Evolutionary conservation across 2,113 vertebrate species (phyloP).

Genomic region (Sinocyclocheilus anshuiensis): DNA sequence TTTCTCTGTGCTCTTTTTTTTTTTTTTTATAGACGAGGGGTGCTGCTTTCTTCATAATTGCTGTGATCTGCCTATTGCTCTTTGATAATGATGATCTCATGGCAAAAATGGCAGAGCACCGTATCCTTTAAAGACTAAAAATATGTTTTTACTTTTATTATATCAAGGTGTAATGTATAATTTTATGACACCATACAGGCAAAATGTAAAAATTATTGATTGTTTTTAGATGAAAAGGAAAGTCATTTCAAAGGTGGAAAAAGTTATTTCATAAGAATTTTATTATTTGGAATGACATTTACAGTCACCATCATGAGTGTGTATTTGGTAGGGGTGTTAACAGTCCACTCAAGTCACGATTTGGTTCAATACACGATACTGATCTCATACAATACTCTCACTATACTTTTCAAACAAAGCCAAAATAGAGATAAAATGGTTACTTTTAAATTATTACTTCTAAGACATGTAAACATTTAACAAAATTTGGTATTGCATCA

Average conservation of each 20-base stretch:
- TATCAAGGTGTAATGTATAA: not conserved
- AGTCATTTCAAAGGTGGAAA: not conserved
- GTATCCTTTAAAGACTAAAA: conserved; percentile 85
- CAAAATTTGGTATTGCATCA: not conserved
- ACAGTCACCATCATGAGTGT: not conserved
- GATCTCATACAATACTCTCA: not conserved
- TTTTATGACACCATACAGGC: not conserved
- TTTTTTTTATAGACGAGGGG: conserved; percentile 84
- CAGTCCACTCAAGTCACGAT: not conserved
- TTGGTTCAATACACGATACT: not conserved
- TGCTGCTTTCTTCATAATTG: conserved; percentile 94
- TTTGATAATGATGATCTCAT: conserved; percentile 99
- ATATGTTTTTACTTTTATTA: not conserved
- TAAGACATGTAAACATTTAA: not conserved
- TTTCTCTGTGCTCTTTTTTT: not conserved
- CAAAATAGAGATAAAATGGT: too few species aligned
- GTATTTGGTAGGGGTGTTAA: not conserved
- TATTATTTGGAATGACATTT: not conserved
- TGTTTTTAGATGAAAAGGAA: not conserved
- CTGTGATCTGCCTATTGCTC: conserved; percentile 92
- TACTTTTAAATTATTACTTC: too few species aligned
- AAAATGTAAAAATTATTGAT: not conserved
- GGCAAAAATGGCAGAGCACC: conserved; percentile 98
- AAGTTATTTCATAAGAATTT: not conserved
- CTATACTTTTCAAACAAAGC: not conserved